Evolutionary conservation across 2,888 invertebrate species (phyloP), one percentile per base, ranked within the genome.

Genomic region (Tubulanus polymorphus): DNA sequence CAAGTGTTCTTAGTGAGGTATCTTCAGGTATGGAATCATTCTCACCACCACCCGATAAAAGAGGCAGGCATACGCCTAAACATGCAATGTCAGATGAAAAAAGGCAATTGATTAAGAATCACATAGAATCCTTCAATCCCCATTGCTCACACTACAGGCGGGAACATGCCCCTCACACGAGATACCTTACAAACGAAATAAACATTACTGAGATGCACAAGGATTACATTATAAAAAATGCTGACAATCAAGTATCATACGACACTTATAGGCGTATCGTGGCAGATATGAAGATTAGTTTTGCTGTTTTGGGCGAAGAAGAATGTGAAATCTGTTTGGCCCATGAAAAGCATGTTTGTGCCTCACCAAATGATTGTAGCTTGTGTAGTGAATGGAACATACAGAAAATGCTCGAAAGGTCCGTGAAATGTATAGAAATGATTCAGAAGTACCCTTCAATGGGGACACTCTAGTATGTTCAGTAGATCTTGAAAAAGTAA

Each of bases 141-240:
- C 37, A n/a, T n/a, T 41, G 48, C 10, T 54, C 50, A 18, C 60
- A 60, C 49, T 59, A 60, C 29, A 1, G 60, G 29, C 47, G 53
- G 10, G 51, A 28, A 45, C 54, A 57, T 55, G 60, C 57, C 28
- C 55, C 57, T 10, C 20, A 53, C 25, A 15, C 55, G 18, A 20
- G 48, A 30, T 60, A 60, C 50, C 29, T 60, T 18, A 50, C 58
- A n/a, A 48, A 46, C 25, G 60, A 60, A 20, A 30, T 60, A 26
- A 59, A 29, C 26, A 50, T 52, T 10, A 20, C 6, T 28, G 37
- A 18, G 3, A 60, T 60, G 58, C 37, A 46, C 37, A 27, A 27
- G 5, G 55, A 60, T 35, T 59, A 52, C 45, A 30, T 53, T 8
- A 23, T 12, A 8, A 30, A 54, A 35, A 3, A 37, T 18, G 35